Base-by-base conservation (phyloP, 2,113 vertebrate genomes). In the Sminthopsis crassicaudata region DNA sequence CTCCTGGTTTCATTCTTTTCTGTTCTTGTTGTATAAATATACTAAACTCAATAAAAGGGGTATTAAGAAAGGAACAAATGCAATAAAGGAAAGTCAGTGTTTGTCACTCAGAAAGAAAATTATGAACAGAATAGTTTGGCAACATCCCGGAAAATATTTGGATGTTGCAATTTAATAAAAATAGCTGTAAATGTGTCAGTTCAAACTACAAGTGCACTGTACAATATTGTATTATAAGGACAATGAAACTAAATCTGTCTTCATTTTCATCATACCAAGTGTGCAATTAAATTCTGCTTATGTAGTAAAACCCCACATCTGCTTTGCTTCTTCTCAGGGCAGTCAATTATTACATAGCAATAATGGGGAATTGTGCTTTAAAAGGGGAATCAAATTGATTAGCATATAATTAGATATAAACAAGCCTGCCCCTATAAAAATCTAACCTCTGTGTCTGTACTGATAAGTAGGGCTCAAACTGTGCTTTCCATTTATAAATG, bases 401-500 rank as follows among this genome's bases (percentile, higher is more conserved):
- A 98, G 96, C 93, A 98, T 97, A 94, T 97, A 98, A 98, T 98
- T 98, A 98, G 90, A 98, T 95, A 98, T 96, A 98, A 97, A 97
- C 95, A 96, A 97, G 90, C 92, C 96, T 88, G 26, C 50, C 94
- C 91, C 52, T 93, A 97, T 93, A 97, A 97, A 97, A 98, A 96
- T 96, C 94, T 97, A 98, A 98, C 97, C 91, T 97, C 93, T 27
- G 96, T 97, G 93, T 42, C 97, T 97, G 91, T 95, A 97, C 94
- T 92, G 93, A 93, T 98, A 98, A 98, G 91, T 93, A 97, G 94
- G 30, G 42, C 96, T 98, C 97, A 98, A 95, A 96, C 96, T 95
- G 96, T 97, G 90, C 89, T 96, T 96, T 94, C 91, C 96, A 97
- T 97, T 98, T 98, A 97, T 93, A 98, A 98, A 94, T 93, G 94